Evolutionary conservation across 2,113 vertebrate genomes (phyloP), one percentile per base, ranked within the genome.

Genomic region (Vireo altiloquus): DNA sequence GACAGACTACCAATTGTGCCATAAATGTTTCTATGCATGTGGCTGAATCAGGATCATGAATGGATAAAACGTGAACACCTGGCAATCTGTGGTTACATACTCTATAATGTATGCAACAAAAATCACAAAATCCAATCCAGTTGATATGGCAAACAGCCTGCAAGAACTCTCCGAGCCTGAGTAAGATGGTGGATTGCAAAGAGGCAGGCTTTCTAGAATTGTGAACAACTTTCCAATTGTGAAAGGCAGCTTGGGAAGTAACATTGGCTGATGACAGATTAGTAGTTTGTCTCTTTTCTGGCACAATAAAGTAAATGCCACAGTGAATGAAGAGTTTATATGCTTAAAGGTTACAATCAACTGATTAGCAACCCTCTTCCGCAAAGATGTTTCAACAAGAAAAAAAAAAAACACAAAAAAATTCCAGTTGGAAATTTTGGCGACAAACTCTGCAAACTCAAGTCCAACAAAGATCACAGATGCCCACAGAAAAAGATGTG

Each of bases 61-160:
- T 15, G 83, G 75, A 75, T 42, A 72, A 94, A 80, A 84, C 23
- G 65, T 69, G 61, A 97, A 93, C 92, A 92, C 74, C 90, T 94
- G 82, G 85, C 92, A 91, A 96, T 94, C 97, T 68, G 69, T 88
- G 95, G 92, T 90, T 93, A 95, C 87, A 87, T 94, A 96, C 94
- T 95, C 91, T 92, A 66, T 33, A 93, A 91, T 20, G 94, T 90
- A 93, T 70, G 89, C 78, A 93, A 94, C 92, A 52, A 93, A 91
- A 96, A n/a, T 47, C 25, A 85, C 37, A 80, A 83, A 82, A 83
- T 74, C 53, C 84, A 95, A 95, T 90, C 69, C 56, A 84, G 64
- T 0, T 88, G 89, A 85, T 42, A 65, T 2, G 53, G 92, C 87
- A 92, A 93, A 87, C 53, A 84, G 37, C 84, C 77, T 95, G 25